Percentiles rank a stretch among this genome's conserved stretches.
Evolutionary conservation across 2,888 invertebrate genomes (phyloP).

Genomic region (Eupelmus urozonus): DNA sequence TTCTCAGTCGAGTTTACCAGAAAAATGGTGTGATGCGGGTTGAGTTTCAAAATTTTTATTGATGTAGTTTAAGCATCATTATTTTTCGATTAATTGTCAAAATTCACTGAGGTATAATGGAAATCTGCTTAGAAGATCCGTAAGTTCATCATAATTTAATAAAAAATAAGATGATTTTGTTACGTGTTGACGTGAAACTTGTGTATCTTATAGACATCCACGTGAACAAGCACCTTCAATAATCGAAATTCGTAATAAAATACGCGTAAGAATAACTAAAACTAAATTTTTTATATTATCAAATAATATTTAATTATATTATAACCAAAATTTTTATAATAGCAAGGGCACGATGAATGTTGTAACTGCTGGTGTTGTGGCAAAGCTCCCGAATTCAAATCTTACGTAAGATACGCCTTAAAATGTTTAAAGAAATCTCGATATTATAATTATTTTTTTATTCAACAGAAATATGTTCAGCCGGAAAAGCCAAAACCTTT

Average conservation of each 20-base stretch:
- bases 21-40: conserved; percentile 16
- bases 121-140: conserved; percentile 68
- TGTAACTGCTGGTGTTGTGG: conserved; percentile 73
- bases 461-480: conserved; percentile 71
- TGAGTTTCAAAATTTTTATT: conserved; percentile 47
- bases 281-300: background rate
- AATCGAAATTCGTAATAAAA: conserved; percentile 69
- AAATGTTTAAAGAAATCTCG: background rate
- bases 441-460: background rate
- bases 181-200: too few species aligned
- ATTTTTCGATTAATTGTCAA: conserved; percentile 39
- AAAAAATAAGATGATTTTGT: background rate
- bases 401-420: conserved; percentile 63
- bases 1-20: conserved; percentile 1
- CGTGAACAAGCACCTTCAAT: conserved; percentile 63
- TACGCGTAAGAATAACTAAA: conserved; percentile 64
- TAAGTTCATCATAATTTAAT: conserved; percentile 62
- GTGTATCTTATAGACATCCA: conserved; percentile 41
- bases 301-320: background rate
- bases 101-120: conserved; percentile 65
- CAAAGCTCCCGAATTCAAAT: conserved; percentile 65
- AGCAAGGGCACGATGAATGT: conserved; percentile 70
- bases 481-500: conserved; percentile 75
- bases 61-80: conserved; percentile 26
- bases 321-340: conserved; percentile 40